A percentile compares a stretch with the other conserved stretches of the same genome.
Conservation (phyloP, 2,888 invertebrate species). For the Synergus itoensis region DNA sequence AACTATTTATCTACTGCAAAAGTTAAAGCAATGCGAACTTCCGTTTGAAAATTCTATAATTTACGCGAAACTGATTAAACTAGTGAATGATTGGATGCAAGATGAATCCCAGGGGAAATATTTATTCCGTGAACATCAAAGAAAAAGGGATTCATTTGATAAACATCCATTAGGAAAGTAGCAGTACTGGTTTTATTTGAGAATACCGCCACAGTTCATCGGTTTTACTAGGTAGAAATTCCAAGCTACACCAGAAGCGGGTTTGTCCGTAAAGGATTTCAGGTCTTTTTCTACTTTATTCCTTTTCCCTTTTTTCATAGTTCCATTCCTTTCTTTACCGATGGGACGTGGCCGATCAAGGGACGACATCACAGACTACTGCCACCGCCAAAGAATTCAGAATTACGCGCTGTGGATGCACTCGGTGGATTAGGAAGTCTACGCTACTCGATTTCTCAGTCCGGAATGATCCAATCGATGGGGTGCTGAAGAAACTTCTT, state of each 20-base stretch:
- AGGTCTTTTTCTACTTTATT: constrained; percentile 18
- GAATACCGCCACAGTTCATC: constrained; percentile 31
- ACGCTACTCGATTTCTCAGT: constrained; percentile 16
- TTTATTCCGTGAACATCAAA: not conserved
- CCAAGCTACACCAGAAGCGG: constrained; percentile 17
- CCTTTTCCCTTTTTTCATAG: constrained; percentile 12
- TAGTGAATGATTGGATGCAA: not conserved
- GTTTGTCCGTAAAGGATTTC: constrained; percentile 25
- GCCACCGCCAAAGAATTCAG: constrained; percentile 22
- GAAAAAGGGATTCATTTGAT: constrained; percentile 9
- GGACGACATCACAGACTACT: constrained; percentile 40
- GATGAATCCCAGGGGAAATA: not conserved
- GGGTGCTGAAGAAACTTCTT: constrained; percentile 22
- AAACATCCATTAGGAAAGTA: constrained; percentile 34
- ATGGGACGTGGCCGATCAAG: constrained; percentile 41
- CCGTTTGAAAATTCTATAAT: not conserved
- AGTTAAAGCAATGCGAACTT: not conserved
- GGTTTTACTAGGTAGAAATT: constrained; percentile 30
- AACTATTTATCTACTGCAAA: not conserved
- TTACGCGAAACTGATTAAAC: not conserved
- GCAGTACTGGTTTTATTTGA: constrained; percentile 28
- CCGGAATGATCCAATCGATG: constrained; percentile 17
- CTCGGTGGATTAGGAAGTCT: constrained; percentile 24
- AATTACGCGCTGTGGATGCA: constrained; percentile 35
- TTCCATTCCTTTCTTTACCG: constrained; percentile 41